A percentile compares a stretch with the other conserved stretches of the same genome.
These are phyloP conservation scores for Eira barbara DNA, from an alignment of 2,113 vertebrate species.

Conservation along the genomic window DNA sequence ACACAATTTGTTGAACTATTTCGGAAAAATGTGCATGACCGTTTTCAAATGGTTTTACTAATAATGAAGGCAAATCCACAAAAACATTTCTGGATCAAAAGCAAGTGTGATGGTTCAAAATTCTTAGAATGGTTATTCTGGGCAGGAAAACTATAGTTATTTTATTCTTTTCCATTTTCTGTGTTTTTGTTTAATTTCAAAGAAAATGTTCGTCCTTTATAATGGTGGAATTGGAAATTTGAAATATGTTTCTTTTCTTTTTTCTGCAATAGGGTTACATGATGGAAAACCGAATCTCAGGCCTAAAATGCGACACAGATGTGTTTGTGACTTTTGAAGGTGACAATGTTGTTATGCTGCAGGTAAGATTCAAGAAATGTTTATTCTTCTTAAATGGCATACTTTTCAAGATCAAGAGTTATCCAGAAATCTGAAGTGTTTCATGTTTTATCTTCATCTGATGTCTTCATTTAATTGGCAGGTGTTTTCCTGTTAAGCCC, in stretches of 20 bases:
- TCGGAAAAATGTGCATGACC: neutral
- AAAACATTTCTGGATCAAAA: neutral
- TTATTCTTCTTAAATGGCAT: neutral
- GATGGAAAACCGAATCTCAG: constrained; percentile 80
- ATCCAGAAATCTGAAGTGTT: neutral
- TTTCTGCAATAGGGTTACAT: constrained; percentile 75
- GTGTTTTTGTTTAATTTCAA: neutral
- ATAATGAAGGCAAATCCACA: neutral
- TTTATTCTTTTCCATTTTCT: neutral
- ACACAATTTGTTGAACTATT: neutral
- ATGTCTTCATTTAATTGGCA: constrained; percentile 2
- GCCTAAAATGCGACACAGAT: constrained; percentile 79
- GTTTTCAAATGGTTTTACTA: constrained; percentile 28
- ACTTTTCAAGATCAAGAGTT: constrained; percentile 34
- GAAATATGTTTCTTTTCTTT: neutral
- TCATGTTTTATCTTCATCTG: neutral
- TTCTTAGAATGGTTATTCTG: neutral
- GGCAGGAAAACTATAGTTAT: neutral
- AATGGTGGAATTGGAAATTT: neutral
- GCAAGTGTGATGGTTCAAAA: neutral
- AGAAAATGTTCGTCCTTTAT: neutral
- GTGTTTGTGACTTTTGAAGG: constrained; percentile 83
- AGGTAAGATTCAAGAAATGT: constrained; percentile 71
- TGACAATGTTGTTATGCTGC: constrained; percentile 81
- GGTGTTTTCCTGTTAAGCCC: constrained; percentile 3